Conservation (phyloP, 2,888 invertebrate genomes). For the Hybos culiciformis region DNA sequence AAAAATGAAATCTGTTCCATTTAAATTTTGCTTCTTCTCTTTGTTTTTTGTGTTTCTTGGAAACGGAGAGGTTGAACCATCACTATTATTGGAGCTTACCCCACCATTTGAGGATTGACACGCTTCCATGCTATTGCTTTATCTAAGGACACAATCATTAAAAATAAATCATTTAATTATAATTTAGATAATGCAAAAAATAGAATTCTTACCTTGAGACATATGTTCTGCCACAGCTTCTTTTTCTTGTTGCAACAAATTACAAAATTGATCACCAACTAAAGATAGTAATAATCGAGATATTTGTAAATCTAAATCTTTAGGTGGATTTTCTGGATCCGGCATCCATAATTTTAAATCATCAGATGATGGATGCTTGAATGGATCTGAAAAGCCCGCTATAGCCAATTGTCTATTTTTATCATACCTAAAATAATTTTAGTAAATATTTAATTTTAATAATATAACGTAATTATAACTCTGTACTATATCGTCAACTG, state of each 20-base stretch:
- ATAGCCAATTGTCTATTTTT: slow-evolving; percentile 51
- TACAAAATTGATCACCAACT: slow-evolving; percentile 92
- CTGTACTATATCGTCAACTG: too few relatives aligned
- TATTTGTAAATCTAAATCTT: slow-evolving; percentile 62
- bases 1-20: too few relatives aligned
- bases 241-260: slow-evolving; percentile 79
- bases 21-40: too few relatives aligned
- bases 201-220: slow-evolving; percentile 48
- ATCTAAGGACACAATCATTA: slow-evolving; percentile 40
- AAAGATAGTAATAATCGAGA: slow-evolving; percentile 75
- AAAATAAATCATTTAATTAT: not conserved
- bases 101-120: slow-evolving; percentile 35
- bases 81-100: not conserved
- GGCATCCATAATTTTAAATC: slow-evolving; percentile 78
- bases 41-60: too few relatives aligned
- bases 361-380: slow-evolving; percentile 68
- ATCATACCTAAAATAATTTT: slow-evolving; percentile 16
- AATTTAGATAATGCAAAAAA: not conserved
- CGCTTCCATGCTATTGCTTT: slow-evolving; percentile 92
- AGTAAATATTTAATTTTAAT: too few relatives aligned
- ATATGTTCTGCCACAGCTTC: slow-evolving; percentile 69
- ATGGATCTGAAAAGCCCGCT: slow-evolving; percentile 89
- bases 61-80: not conserved
- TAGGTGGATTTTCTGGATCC: slow-evolving; percentile 50
- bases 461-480: too few relatives aligned